Percentiles rank a stretch among this genome's conserved stretches.
Evolutionary conservation across 1,140 invertebrate genomes (phyloP).

Genomic region (Whitmania pigra): DNA sequence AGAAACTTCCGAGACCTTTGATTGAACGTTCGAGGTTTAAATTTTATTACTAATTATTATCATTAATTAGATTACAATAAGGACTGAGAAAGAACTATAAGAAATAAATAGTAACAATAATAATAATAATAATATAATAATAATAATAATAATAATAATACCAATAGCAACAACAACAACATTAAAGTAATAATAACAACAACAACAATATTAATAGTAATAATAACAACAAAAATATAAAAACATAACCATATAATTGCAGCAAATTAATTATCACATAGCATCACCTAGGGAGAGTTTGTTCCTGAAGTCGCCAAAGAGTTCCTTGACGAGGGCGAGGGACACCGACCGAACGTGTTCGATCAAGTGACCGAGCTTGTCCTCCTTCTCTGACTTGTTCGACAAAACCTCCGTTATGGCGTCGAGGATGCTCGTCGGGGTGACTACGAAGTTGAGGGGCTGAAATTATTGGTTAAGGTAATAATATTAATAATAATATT

Average conservation of each 20-base stretch:
- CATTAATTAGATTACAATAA: too few relatives aligned
- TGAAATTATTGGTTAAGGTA: neutral
- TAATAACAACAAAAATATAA: too few relatives aligned
- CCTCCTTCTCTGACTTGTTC: neutral
- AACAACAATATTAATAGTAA: too few relatives aligned
- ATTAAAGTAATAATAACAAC: too few relatives aligned
- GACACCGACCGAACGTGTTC: neutral
- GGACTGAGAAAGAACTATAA: too few relatives aligned
- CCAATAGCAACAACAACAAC: too few relatives aligned
- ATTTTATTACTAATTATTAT: too few relatives aligned
- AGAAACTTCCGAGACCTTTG: conserved; percentile 67
- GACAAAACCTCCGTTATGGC: neutral
- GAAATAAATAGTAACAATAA: too few relatives aligned
- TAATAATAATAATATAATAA: too few relatives aligned
- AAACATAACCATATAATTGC: too few relatives aligned
- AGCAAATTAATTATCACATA: too few relatives aligned
- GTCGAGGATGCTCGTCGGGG: neutral
- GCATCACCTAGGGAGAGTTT: neutral
- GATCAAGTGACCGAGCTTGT: neutral
- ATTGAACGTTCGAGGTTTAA: neutral
- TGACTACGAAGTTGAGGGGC: neutral
- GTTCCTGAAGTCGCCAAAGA: neutral
- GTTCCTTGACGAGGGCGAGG: neutral
- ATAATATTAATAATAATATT: neutral
- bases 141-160: too few relatives aligned